Base-by-base conservation (phyloP, 2,797 vertebrate genomes). In the Periophthalmus magnuspinnatus region DNA sequence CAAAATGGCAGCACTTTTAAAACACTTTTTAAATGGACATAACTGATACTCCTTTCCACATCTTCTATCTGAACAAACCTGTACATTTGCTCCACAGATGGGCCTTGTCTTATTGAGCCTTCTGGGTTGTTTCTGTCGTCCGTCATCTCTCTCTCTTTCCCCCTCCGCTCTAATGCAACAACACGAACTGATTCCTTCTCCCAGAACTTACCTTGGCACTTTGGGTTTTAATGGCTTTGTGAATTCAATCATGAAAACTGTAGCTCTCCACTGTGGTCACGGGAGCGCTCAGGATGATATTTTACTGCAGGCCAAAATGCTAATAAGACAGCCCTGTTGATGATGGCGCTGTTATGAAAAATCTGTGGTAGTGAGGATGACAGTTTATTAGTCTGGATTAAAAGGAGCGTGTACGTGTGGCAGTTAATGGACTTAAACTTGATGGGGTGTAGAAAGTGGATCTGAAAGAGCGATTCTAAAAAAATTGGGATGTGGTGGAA, bases 181-280 rank as follows among this genome's bases (percentile, higher is more conserved):
- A 66, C 69, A 72, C 62, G 74, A 69, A 76, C 24, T 24, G 54
- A 56, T 72, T 71, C 77, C 36, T 71, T 76, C 33, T 66, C 68
- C 65, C 22, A 56, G 67, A 83, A 74, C 69, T 57, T 75, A 88
- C 74, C 79, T 81, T 78, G 75, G 77, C 79, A 80, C 72, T 81
- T 79, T 66, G n/a, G 55, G 36, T 71, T 80, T 82, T 87, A 86
- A 87, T 87, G 73, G 79, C 17, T 78, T 82, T 86, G 78, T 72
- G 81, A 74, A 83, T 74, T 85, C 72, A 83, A 61, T 87, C 81
- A 81, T 81, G 81, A 80, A 84, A 88, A 81, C 22, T 5, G 55
- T 72, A 10, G 50, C 67, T 16, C 63, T 76, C 75, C 5, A 10
- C 54, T 68, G 67, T 70, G 58, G 67, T 52, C 68, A 69, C 48